Evolutionary conservation across 2,888 invertebrate species (phyloP), one percentile per base, ranked within the genome.

Genomic region (Trissonchulus sp.): DNA sequence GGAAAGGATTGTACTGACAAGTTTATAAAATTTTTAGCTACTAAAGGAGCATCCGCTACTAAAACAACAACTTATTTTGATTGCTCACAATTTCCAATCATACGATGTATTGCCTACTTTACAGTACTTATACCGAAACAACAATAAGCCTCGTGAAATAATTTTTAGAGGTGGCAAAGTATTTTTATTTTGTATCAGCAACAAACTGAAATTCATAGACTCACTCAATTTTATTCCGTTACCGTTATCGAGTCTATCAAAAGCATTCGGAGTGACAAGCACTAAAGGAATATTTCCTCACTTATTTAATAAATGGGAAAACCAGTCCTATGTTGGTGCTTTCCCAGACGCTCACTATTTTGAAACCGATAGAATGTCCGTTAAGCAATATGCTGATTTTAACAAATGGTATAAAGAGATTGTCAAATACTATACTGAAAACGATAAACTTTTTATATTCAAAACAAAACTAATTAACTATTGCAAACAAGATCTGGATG

Each of bases 271-370:
- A 23, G 23, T 69, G 34, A 36, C 33, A 31, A 36, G 36, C 15
- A 69, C 3, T 23, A 69, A 69, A 69, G 71, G 71, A 3, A 36
- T 34, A 28, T 69, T 69, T 69, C 71, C 71, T 69, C 71, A 69
- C n/a, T 15, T 23, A n/a, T n/a, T 69, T 3, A 69, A 69, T 36
- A 69, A 30, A 35, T 18, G 3, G n/a, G 34, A 2, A 34, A 69
- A 36, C n/a, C 71, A 69, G 34, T 8, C 8, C 15, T 69, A 69
- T 69, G 8, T n/a, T 35, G 34, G 28, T 8, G 37, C 28, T 15
- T 23, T 69, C 34, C 34, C 71, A 69, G 34, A 34, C 8, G 34
- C 2, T 8, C 34, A 69, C 3, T 69, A 35, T 34, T 69, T 69
- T 69, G 36, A 35, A 36, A 34, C 71, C 8, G 35, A 69, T n/a